Percentiles rank a stretch among this genome's conserved stretches.
Conservation (phyloP, 2,797 vertebrate species). For the Cheirogaleus major region DNA sequence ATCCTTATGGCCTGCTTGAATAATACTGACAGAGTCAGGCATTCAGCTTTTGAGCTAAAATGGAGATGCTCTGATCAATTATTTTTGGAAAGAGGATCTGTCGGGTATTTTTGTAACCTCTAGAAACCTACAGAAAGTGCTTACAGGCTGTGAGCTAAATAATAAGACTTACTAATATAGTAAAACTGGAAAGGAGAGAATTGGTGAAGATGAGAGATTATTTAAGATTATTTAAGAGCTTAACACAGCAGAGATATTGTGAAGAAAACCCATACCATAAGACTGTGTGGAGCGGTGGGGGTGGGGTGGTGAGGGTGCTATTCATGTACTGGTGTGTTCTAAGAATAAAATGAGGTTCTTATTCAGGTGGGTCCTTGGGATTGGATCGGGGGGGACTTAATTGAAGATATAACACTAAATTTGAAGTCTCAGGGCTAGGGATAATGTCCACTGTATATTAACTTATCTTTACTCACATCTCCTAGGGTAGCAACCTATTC, state of each 20-base stretch:
- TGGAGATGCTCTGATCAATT: background rate
- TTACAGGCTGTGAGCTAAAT: background rate
- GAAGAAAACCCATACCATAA: background rate
- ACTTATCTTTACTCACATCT: background rate
- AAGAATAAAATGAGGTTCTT: background rate
- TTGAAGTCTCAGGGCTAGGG: background rate
- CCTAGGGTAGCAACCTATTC: background rate
- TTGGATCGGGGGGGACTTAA: background rate
- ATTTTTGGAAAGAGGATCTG: background rate
- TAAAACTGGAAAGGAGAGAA: background rate
- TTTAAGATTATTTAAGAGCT: background rate
- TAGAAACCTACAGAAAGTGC: background rate
- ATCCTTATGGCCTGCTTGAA: background rate
- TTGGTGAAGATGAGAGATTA: background rate
- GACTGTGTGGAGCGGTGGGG: rapidly evolving
- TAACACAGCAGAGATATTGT: background rate
- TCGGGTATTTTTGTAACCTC: background rate
- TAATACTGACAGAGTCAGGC: background rate
- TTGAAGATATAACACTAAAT: background rate
- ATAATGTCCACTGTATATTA: background rate
- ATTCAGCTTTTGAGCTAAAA: background rate
- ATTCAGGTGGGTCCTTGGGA: background rate
- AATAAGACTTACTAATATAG: background rate
- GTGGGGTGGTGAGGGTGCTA: background rate
- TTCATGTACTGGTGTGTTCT: background rate